Conservation (phyloP, 2,888 invertebrate species). For the Parthenolecanium corni region DNA sequence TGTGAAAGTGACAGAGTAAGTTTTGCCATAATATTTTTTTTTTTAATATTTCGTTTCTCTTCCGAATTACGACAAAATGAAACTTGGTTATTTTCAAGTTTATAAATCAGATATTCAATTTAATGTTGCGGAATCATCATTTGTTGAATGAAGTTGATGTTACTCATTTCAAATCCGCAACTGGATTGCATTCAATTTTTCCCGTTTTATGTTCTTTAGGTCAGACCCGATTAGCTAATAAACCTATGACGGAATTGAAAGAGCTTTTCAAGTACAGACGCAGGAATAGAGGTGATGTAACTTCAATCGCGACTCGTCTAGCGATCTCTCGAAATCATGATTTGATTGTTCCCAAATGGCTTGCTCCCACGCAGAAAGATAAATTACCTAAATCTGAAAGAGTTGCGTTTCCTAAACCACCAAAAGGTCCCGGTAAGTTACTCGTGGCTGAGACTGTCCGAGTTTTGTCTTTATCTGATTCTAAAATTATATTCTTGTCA, state of each 20-base stretch:
- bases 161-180: no score
- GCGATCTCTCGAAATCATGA: conserved; percentile 48
- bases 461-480: neutral
- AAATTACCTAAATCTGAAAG: conserved; percentile 68
- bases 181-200: no score
- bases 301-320: conserved; percentile 56
- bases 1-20: no score
- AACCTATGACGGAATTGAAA: conserved; percentile 46
- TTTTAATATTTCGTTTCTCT: no score
- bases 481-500: neutral
- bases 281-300: conserved; percentile 53
- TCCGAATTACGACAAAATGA: no score
- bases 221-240: conserved; percentile 46
- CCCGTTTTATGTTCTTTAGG: no score
- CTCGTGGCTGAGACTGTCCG: neutral
- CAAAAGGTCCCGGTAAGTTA: conserved; percentile 64
- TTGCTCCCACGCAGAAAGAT: conserved; percentile 58
- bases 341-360: conserved; percentile 53
- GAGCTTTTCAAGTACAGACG: conserved; percentile 46
- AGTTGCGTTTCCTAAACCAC: conserved; percentile 80
- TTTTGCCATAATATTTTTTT: no score
- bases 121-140: no score
- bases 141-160: no score
- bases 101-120: no score
- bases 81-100: no score